Evolutionary conservation across 2,113 vertebrate genomes (phyloP), one percentile per base, ranked within the genome.

Genomic region (Apodemus speciosus): DNA sequence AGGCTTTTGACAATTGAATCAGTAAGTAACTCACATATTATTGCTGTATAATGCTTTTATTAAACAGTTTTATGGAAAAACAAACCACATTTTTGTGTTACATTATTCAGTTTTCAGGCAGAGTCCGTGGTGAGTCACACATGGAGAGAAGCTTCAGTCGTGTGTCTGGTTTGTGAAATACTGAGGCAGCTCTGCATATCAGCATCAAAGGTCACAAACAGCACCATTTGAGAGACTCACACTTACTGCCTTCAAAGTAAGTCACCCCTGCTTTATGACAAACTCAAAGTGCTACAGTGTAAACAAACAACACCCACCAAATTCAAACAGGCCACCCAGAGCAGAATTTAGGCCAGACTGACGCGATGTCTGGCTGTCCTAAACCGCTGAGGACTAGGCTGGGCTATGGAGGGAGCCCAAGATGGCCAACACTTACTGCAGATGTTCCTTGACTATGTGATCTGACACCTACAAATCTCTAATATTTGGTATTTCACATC

Each of bases 21-120:
- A 90, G 69, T 72, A 43, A 89, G 85, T 27, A 92, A 75, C 56
- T 93, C 89, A 87, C 91, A 58, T 84, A 69, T 69, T 94, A 96
- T 83, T 94, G 95, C 85, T 96, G 66, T 85, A 16, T 93, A 90
- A 94, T 91, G 89, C 76, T 93, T 96, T 97, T 97, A 97, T 94
- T 97, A 92, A 95, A 90, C 49, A 88, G 58, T 85, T 92, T 94
- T 64, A 88, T 79, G 85, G 53, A 14, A 46, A 85, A 92, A 85
- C 56, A 23, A 85, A 38, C 56, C 69, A 79, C 84, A 84, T 51
- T 93, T 97, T 94, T 97, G 25, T 75, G 77, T 93, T 46, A 94
- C 56, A 92, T 90, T 86, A 95, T 75, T 85, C 46, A 95, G 90
- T 88, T 84, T 93, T 92, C 92, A 93, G 87, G 91, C 79, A 81